Evolutionary conservation across 2,113 vertebrate species (phyloP).

Genomic region (Bufo bufo): DNA sequence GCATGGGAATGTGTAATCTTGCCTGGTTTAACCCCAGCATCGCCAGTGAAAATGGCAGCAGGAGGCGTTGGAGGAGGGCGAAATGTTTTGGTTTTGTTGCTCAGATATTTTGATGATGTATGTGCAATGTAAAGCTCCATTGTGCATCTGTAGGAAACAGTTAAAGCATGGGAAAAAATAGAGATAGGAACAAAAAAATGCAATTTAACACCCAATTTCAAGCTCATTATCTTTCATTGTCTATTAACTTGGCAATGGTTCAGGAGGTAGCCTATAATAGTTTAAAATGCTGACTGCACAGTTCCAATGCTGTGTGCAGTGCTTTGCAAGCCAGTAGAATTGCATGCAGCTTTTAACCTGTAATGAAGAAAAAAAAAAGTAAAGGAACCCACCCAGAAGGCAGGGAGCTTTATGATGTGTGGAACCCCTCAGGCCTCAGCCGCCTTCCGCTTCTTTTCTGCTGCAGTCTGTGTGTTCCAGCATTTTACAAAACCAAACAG

Average conservation of each 20-base stretch:
- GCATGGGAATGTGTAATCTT: background rate
- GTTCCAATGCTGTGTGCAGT: constrained; percentile 74
- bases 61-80: background rate
- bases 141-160: constrained; percentile 78
- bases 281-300: constrained; percentile 88
- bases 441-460: constrained; percentile 11
- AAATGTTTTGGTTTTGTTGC: background rate
- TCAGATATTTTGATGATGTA: constrained; percentile 41
- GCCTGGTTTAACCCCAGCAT: constrained; percentile 24
- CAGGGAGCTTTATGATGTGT: constrained; percentile 55
- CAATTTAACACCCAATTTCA: constrained; percentile 90
- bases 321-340: constrained; percentile 73
- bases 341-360: constrained; percentile 54
- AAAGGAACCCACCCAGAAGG: constrained; percentile 51
- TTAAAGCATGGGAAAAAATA: constrained; percentile 77
- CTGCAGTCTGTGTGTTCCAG: constrained; percentile 42
- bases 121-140: constrained; percentile 65
- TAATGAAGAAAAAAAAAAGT: constrained; percentile 51
- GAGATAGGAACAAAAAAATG: constrained; percentile 78
- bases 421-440: constrained; percentile 52
- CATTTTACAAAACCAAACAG: constrained; percentile 24
- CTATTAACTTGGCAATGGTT: constrained; percentile 88
- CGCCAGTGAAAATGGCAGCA: background rate
- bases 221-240: constrained; percentile 90
- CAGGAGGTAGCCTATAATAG: constrained; percentile 87